Conservation (phyloP, 2,113 vertebrate species). For the Bos javanicus region DNA sequence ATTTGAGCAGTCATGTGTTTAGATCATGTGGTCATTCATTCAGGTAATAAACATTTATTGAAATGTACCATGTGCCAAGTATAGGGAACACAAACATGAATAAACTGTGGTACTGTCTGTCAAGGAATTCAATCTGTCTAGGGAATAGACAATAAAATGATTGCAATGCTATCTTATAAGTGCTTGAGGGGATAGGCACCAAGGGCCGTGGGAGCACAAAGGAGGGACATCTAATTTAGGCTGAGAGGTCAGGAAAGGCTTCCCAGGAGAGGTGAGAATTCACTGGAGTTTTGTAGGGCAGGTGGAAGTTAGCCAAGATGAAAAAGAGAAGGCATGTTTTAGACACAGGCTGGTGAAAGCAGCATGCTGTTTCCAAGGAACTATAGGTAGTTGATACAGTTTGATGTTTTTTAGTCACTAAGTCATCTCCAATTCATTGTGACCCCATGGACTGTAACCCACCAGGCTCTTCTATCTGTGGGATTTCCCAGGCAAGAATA, state of each 20-base stretch:
- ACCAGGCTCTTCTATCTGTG: neutral
- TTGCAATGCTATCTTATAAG: neutral
- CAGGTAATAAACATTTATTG: neutral
- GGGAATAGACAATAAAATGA: conserved; percentile 45
- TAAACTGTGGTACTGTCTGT: neutral
- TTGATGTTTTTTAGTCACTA: neutral
- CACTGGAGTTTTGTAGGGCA: conserved; percentile 25
- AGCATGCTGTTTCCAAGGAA: neutral
- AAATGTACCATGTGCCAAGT: neutral
- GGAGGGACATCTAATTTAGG: conserved; percentile 18
- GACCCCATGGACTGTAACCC: neutral
- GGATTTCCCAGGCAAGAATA: neutral
- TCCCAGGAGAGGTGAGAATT: conserved; percentile 31
- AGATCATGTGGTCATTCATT: neutral
- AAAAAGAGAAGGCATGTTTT: neutral
- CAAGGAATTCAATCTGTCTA: neutral
- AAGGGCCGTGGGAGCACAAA: neutral
- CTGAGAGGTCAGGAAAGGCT: neutral
- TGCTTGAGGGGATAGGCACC: neutral
- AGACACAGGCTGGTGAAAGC: neutral
- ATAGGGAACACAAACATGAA: neutral
- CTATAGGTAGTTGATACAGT: neutral
- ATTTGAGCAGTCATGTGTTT: neutral
- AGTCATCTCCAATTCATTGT: neutral
- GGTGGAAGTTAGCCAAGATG: neutral